These are phyloP conservation scores for Lepus oiostolus DNA, from an alignment of 2,797 vertebrate species.

Conservation along the genomic window DNA sequence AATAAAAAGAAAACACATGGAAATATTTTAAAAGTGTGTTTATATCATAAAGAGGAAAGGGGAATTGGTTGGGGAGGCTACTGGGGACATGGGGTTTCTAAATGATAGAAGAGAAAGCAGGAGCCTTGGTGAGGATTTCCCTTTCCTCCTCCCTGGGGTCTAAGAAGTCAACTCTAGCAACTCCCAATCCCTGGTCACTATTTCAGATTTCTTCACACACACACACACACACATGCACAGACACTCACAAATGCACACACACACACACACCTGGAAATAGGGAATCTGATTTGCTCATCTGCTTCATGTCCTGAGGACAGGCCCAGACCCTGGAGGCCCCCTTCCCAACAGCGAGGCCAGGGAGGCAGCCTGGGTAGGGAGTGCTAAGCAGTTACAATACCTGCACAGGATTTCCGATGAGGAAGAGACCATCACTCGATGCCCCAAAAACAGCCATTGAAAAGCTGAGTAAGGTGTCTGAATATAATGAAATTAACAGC, in stretches of 20 bases:
- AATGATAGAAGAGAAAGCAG: neutral
- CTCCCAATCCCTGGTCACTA: neutral
- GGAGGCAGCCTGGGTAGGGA: neutral
- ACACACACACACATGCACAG: neutral
- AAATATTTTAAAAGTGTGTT: neutral
- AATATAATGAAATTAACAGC: constrained; percentile 36
- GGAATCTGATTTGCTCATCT: neutral
- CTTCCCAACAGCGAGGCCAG: neutral
- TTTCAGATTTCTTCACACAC: neutral
- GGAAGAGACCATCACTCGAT: neutral
- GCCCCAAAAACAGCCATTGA: neutral
- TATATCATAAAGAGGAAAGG: neutral
- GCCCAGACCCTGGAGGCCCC: neutral
- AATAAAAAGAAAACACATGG: too few relatives aligned
- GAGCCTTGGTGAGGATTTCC: neutral
- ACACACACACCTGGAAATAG: neutral
- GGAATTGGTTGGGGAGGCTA: neutral
- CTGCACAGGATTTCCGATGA: neutral
- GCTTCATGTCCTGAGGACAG: neutral
- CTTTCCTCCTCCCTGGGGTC: neutral
- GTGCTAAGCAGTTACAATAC: neutral
- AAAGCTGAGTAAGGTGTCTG: neutral
- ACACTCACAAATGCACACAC: neutral
- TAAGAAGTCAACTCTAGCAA: neutral
- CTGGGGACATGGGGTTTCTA: neutral